These are phyloP conservation scores for Dicerorhinus sumatrensis DNA, from an alignment of 2,113 vertebrate genomes.

Conservation along the genomic window DNA sequence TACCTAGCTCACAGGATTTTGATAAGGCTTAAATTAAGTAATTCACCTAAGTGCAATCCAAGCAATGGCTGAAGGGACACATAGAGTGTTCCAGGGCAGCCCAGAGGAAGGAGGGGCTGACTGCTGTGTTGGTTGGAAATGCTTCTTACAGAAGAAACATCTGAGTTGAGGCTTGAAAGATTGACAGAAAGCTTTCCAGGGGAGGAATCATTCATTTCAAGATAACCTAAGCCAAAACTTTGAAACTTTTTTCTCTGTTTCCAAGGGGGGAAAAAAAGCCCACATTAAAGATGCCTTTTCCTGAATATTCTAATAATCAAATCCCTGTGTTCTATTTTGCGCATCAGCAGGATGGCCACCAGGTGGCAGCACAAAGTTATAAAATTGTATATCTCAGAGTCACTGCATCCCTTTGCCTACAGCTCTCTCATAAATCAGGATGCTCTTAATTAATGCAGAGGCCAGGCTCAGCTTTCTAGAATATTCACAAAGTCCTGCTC, in stretches of 20 bases:
- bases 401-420: not conserved
- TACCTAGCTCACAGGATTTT: not conserved
- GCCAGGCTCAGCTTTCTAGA: not conserved
- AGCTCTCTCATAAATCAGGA: not conserved
- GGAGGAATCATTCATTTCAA: not conserved
- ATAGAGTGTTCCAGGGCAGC: not conserved
- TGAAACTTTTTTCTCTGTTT: not conserved
- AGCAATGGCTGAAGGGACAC: not conserved
- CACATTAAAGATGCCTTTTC: conserved; percentile 7
- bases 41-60: not conserved
- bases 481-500: not conserved
- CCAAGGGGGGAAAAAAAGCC: not conserved
- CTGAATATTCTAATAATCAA: not conserved
- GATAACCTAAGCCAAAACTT: not conserved
- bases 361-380: conserved; percentile 41
- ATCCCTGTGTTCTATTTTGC: conserved; percentile 9
- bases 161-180: not conserved
- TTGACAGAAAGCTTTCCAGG: not conserved
- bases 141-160: not conserved
- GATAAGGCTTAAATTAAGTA: not conserved
- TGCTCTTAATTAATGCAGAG: not conserved
- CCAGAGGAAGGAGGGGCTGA: not conserved
- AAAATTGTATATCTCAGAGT: not conserved
- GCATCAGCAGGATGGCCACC: not conserved
- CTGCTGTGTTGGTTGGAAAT: not conserved